Evolutionary conservation across 2,888 invertebrate genomes (phyloP).

Genomic region (Dolichomitus sp.): DNA sequence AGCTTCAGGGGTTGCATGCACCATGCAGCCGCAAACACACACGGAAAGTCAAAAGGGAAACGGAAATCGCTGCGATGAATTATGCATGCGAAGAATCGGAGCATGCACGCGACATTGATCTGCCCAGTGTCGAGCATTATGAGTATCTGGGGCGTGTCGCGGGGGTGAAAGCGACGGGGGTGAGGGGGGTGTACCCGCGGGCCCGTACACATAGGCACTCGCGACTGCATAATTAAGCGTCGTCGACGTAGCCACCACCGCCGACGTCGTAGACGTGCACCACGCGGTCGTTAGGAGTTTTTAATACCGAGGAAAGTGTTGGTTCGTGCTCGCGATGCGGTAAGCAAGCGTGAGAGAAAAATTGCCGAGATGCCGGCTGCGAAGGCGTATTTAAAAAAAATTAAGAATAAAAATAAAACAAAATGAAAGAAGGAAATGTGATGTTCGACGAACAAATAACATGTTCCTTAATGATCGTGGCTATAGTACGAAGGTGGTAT

Average conservation of each 20-base stretch:
- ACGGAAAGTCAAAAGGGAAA: constrained; percentile 65
- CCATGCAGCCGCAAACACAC: constrained; percentile 18
- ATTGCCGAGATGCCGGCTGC: constrained; percentile 39
- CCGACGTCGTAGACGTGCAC: constrained; percentile 45
- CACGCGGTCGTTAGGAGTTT: constrained; percentile 64
- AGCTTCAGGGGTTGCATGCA: constrained; percentile 1
- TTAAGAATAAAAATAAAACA: neutral
- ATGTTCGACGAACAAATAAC: constrained; percentile 25
- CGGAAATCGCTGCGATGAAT: constrained; percentile 75
- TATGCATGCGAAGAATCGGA: constrained; percentile 75
- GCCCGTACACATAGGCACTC: constrained; percentile 39
- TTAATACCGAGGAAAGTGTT: constrained; percentile 66
- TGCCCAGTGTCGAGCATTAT: constrained; percentile 75
- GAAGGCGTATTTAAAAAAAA: constrained; percentile 14
- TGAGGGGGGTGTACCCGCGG: constrained; percentile 42
- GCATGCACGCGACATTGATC: constrained; percentile 75
- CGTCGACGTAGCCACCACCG: constrained; percentile 51
- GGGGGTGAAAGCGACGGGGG: constrained; percentile 32
- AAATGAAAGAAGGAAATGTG: neutral
- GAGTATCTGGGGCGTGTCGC: constrained; percentile 68
- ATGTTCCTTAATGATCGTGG: constrained; percentile 27
- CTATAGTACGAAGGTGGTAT: neutral
- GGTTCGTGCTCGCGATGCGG: constrained; percentile 60
- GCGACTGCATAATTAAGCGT: constrained; percentile 67
- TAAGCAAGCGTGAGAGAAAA: constrained; percentile 49